Base-by-base conservation (phyloP, 2,113 vertebrate genomes). In the Larimichthys crocea region DNA sequence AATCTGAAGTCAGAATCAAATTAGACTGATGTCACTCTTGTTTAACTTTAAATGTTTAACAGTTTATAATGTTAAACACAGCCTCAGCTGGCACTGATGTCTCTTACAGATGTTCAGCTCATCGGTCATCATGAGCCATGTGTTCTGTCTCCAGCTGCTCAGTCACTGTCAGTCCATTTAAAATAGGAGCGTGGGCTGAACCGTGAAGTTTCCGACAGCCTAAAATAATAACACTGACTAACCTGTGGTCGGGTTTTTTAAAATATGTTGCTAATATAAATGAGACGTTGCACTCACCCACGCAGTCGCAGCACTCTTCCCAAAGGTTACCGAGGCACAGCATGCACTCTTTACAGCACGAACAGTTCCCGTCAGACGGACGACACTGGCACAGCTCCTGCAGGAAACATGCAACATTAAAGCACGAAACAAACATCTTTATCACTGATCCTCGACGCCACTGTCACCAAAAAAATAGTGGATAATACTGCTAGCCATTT, bases 331-430 rank as follows among this genome's bases (percentile, higher is more conserved):
- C 97, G 61, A 99, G 95, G 82, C 98, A 99, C 86, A 99, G 94
- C 98, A 99, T 99, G 86, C 98, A 99, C 86, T 99, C 98, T 83
- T 99, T 99, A 81, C 98, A 99, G 90, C 98, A 99, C 10, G 98
- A 99, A 52, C 98, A 99, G 93, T 99, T 99, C 44, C 97, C 98
- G 81, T 99, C 97, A 0, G 96, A 95, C 0, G 98, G 98, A 50
- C 97, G 97, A 86, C 98, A 99, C 91, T 99, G 98, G 92, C 98
- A 99, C 85, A 99, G 95, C 91, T 99, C 98, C 98, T 99, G 88
- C 10, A 94, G 84, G 35, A 80, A 78, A 71, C 35, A 65, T 5
- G 46, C 55, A 8, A 46, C 56, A 63, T 3, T 17, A 17, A 40
- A 40, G 8, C 8, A 40, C 2, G 1, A 40, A 31, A 40, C 35